phyloP scores from a whole-genome alignment of 2,888 invertebrate genomes.

The Archaeoteleia sp. region DNA sequence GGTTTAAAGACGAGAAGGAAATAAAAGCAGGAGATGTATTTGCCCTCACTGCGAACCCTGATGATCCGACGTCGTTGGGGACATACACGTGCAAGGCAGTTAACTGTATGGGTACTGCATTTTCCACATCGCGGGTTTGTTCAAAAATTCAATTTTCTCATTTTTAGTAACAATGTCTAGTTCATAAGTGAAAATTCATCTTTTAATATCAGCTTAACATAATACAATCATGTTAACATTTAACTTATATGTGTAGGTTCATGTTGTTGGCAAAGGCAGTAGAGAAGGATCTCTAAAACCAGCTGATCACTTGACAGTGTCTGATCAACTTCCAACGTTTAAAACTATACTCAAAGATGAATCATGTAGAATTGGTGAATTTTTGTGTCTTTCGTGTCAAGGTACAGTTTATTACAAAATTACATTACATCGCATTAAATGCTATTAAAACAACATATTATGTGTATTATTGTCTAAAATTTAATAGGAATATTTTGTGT shows the following conservation, averaged over 20 bases:
- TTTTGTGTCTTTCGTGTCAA: constrained; percentile 84
- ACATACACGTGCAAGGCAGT: constrained; percentile 91
- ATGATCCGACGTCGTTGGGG: constrained; percentile 90
- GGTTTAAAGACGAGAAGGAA: constrained; percentile 90
- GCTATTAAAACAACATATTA: no score
- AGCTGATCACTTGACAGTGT: constrained; percentile 78
- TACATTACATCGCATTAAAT: not conserved
- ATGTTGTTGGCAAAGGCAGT: constrained; percentile 84
- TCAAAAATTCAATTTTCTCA: no score
- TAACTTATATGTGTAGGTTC: no score
- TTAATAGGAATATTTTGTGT: no score
- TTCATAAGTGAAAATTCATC: no score
- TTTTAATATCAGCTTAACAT: no score
- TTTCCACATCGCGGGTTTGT: constrained; percentile 83
- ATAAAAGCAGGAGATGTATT: constrained; percentile 94
- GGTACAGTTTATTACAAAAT: constrained; percentile 74
- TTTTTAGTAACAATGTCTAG: no score
- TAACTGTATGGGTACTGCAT: constrained; percentile 91
- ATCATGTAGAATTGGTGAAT: constrained; percentile 86
- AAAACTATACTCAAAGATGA: constrained; percentile 84
- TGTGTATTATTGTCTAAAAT: no score
- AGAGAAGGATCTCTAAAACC: constrained; percentile 83
- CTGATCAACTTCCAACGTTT: constrained; percentile 87
- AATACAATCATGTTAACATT: no score
- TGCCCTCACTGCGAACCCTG: constrained; percentile 88